These are phyloP conservation scores for Piprites chloris DNA, from an alignment of 2,113 vertebrate species.

Conservation along the genomic window DNA sequence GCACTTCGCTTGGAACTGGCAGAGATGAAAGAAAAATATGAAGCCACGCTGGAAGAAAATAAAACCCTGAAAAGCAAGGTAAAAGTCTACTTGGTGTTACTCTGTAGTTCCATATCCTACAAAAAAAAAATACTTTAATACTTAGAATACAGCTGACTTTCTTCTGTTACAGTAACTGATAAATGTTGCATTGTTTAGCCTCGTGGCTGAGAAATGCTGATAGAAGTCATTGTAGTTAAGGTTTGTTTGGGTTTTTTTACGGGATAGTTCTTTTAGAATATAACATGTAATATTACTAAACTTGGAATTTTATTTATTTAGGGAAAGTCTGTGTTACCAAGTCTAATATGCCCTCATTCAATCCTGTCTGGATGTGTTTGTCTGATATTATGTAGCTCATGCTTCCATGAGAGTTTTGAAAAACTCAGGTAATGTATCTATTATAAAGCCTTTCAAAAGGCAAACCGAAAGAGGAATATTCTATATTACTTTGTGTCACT, in stretches of 20 bases:
- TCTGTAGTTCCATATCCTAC: neutral
- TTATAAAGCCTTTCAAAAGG: neutral
- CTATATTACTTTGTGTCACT: neutral
- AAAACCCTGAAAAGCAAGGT: conserved; percentile 88
- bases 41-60: conserved; percentile 89
- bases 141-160: neutral
- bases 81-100: neutral
- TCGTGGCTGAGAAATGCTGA: neutral
- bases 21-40: conserved; percentile 87
- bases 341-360: neutral
- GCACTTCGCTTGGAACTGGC: conserved; percentile 83
- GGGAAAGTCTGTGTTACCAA: neutral
- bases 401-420: neutral
- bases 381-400: neutral
- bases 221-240: neutral
- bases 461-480: neutral
- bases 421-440: neutral
- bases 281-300: neutral
- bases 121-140: neutral
- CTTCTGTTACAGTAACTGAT: neutral
- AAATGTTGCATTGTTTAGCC: neutral
- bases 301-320: neutral
- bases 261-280: neutral
- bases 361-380: neutral
- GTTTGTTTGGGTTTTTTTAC: neutral